phyloP scores from a whole-genome alignment of 35 echinoderm and acorn worm species.

The Apostichopus japonicus region DNA sequence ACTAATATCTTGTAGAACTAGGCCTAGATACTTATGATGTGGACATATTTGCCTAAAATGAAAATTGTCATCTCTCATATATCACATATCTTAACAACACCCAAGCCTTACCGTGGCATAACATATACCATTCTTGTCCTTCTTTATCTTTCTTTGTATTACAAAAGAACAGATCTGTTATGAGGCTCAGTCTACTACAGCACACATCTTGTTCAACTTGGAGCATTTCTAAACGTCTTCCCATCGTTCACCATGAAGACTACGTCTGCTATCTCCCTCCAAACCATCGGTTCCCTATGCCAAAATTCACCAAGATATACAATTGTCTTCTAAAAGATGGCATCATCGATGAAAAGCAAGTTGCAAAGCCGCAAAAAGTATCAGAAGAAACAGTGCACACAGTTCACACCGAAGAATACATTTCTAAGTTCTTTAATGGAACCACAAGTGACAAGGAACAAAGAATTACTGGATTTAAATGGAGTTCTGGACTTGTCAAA shows the following conservation, averaged over 20 bases:
- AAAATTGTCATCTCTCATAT: no score
- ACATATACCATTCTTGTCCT: no score
- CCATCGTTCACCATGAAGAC: slow-evolving; percentile 79
- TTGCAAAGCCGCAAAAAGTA: slow-evolving; percentile 31
- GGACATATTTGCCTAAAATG: no score
- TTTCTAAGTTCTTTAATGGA: slow-evolving; percentile 73
- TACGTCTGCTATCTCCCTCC: slow-evolving; percentile 78
- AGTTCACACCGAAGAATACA: slow-evolving; percentile 78
- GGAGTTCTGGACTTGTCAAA: slow-evolving; percentile 69
- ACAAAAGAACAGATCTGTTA: no score
- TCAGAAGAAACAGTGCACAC: slow-evolving; percentile 36
- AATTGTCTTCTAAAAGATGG: slow-evolving; percentile 66
- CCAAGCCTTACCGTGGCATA: no score
- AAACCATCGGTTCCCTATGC: slow-evolving; percentile 77
- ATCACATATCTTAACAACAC: no score
- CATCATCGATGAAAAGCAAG: slow-evolving; percentile 59
- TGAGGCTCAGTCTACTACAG: no score
- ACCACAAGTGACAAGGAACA: slow-evolving; percentile 75
- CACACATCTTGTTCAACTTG: background rate
- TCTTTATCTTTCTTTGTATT: no score
- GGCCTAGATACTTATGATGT: no score
- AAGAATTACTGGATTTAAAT: slow-evolving; percentile 70
- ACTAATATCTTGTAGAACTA: no score
- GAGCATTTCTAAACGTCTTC: slow-evolving; percentile 45
- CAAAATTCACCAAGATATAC: slow-evolving; percentile 73